Conservation (phyloP, 2,888 invertebrate species). For the Notocelia uddmanniana region DNA sequence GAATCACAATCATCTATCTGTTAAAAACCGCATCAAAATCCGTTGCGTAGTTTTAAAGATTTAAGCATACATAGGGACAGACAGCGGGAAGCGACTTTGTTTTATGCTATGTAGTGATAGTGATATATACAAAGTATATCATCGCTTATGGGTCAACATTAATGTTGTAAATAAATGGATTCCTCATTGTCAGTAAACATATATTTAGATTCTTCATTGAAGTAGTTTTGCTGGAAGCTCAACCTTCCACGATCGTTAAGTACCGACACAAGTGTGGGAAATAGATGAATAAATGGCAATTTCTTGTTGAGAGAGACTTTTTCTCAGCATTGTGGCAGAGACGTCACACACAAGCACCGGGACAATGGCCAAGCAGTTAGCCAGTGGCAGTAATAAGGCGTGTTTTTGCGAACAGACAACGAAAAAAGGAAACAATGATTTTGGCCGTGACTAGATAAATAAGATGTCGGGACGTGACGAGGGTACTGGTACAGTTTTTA, state of each 20-base stretch:
- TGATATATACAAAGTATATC: background rate
- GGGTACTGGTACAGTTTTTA: conserved; percentile 82
- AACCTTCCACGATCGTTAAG: conserved; percentile 26
- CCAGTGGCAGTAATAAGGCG: conserved; percentile 75
- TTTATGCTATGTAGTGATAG: too few species aligned
- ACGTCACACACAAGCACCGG: conserved; percentile 73
- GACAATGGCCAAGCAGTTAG: conserved; percentile 76
- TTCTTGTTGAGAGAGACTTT: conserved; percentile 58
- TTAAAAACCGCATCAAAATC: too few species aligned
- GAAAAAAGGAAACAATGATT: conserved; percentile 81
- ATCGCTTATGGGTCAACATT: background rate
- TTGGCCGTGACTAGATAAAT: conserved; percentile 83
- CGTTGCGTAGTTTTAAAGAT: too few species aligned
- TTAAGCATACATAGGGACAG: too few species aligned
- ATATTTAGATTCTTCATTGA: background rate
- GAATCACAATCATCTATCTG: too few species aligned
- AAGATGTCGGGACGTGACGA: conserved; percentile 82
- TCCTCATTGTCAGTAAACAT: background rate
- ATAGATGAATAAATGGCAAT: conserved; percentile 64
- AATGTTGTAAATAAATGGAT: background rate
- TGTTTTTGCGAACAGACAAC: conserved; percentile 74
- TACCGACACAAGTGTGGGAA: conserved; percentile 54
- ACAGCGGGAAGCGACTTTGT: too few species aligned
- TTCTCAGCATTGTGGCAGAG: conserved; percentile 59
- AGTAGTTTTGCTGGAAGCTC: background rate